Conservation (phyloP, 2,113 vertebrate species). For the Xiphorhynchus elegans region DNA sequence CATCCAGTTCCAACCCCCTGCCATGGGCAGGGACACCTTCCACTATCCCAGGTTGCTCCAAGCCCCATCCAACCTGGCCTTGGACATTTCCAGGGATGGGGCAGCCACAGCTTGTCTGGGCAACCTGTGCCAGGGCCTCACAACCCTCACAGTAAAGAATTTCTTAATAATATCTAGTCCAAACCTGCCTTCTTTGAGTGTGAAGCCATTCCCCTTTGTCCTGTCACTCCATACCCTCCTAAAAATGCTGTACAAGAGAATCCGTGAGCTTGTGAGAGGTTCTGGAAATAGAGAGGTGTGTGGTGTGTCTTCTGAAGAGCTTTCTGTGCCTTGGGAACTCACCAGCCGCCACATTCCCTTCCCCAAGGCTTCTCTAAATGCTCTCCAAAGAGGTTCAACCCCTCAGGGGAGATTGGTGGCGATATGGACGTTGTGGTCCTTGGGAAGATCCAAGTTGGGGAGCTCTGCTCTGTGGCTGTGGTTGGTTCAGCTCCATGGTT, state of each 20-base stretch:
- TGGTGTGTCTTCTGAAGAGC: not conserved
- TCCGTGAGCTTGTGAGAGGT: not conserved
- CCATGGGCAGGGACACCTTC: not conserved
- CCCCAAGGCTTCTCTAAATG: not conserved
- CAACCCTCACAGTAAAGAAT: not conserved
- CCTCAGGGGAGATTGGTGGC: not conserved
- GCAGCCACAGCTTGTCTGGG: fast-evolving
- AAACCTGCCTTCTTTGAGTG: not conserved
- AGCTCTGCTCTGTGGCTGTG: fast-evolving
- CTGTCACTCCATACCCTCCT: not conserved
- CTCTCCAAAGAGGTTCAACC: not conserved
- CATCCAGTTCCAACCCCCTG: not conserved
- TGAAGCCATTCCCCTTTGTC: not conserved
- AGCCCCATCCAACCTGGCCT: not conserved
- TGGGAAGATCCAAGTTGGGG: not conserved
- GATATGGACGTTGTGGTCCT: not conserved
- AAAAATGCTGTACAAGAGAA: not conserved
- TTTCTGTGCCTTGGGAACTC: not conserved
- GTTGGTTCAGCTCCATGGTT: not conserved
- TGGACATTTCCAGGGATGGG: not conserved
- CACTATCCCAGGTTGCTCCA: not conserved
- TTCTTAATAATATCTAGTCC: not conserved
- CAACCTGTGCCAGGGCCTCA: fast-evolving
- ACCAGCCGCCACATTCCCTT: not conserved
- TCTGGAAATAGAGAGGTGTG: not conserved